These are phyloP conservation scores for Halocynthia roretzi DNA, from an alignment of 23 tunicate species.

Conservation along the genomic window DNA sequence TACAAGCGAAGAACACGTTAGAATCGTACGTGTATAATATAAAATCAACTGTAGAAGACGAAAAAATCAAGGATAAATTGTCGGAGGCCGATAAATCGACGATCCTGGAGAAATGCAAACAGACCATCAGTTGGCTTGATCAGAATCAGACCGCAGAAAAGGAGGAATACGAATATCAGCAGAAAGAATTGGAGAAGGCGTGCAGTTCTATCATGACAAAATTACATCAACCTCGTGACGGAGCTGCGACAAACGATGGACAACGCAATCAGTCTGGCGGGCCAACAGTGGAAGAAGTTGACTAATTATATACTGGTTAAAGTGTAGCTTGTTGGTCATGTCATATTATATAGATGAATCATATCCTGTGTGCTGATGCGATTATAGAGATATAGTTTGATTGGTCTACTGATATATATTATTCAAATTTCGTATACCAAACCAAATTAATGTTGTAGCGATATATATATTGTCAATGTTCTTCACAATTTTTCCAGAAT, in stretches of 20 bases:
- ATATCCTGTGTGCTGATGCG: too few species aligned
- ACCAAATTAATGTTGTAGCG: too few species aligned
- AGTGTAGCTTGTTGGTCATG: neutral
- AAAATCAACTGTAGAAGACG: constrained; percentile 28
- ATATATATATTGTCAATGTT: too few species aligned
- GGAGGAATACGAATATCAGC: constrained; percentile 91
- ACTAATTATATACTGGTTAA: constrained; percentile 18
- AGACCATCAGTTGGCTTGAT: constrained; percentile 29
- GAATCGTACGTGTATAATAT: constrained; percentile 31
- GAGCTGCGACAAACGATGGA: constrained; percentile 20
- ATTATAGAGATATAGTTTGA: too few species aligned
- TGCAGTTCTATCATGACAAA: constrained; percentile 85
- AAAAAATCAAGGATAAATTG: constrained; percentile 13
- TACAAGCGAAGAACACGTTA: constrained; percentile 33
- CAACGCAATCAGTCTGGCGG: constrained; percentile 28
- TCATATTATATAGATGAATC: too few species aligned
- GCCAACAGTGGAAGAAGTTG: constrained; percentile 80
- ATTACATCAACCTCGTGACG: constrained; percentile 78
- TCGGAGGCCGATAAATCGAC: constrained; percentile 17
- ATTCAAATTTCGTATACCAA: too few species aligned
- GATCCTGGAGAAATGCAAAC: constrained; percentile 26
- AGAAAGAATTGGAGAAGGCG: constrained; percentile 96
- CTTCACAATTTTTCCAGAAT: too few species aligned
- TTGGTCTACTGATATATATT: too few species aligned
- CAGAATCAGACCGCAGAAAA: constrained; percentile 73